phyloP scores from a whole-genome alignment of 2,113 vertebrate genomes.

The Tympanuchus pallidicinctus region DNA sequence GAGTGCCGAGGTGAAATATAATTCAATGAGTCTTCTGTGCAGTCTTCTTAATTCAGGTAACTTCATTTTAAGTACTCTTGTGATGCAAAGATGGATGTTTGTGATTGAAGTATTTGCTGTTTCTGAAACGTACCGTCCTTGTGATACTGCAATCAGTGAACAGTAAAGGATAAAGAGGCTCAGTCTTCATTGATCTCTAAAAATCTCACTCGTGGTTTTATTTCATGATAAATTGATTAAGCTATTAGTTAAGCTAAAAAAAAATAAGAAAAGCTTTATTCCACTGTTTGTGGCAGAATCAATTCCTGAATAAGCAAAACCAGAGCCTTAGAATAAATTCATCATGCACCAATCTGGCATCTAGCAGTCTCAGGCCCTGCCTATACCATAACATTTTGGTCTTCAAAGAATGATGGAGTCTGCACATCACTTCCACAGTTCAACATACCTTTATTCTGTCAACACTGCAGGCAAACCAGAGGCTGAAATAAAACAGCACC shows the following conservation, averaged over 20 bases:
- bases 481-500: background rate
- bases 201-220: background rate
- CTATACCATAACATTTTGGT: background rate
- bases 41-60: constrained; percentile 87
- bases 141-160: background rate
- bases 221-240: background rate
- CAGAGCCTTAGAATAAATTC: background rate
- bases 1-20: constrained; percentile 88
- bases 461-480: background rate
- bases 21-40: constrained; percentile 85
- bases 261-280: background rate
- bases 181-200: background rate
- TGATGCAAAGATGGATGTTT: background rate
- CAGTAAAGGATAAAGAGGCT: background rate
- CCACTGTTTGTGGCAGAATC: background rate
- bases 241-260: background rate
- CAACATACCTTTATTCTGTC: background rate
- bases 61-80: background rate
- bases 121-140: background rate
- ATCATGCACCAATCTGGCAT: background rate
- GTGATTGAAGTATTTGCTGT: background rate
- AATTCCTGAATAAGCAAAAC: background rate
- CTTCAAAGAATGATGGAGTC: background rate
- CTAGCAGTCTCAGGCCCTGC: background rate
- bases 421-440: background rate